Base-by-base conservation (phyloP, 1,140 invertebrate genomes). In the Lysiphlebus fabarum region DNA sequence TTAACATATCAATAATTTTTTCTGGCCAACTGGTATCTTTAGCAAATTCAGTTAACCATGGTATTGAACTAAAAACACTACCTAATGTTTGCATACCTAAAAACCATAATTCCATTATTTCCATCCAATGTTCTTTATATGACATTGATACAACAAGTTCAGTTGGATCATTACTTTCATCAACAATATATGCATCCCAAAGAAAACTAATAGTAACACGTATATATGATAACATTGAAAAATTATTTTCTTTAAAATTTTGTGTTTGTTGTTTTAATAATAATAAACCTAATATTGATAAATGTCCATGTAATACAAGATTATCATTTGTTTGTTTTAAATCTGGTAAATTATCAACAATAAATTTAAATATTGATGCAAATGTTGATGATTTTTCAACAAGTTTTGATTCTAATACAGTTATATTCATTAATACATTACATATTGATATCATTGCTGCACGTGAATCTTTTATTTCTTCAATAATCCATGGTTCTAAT, bases 11-110 rank as follows among this genome's bases (percentile, higher is more conserved):
- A 34, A 93, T 82, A 59, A 94, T 93, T 10, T 91, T 91, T 71
- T 92, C 86, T 0, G 89, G 87, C 91, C 92, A 96, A n/a, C 92
- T 92, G 70, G 90, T 93, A 66, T 95, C 92, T 59, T 94, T 86
- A 1, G 90, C 87, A 78, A 95, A 96, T 67, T 94, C 90, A 0
- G 90, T 91, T 14, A 95, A 86, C 92, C 92, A 95, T 2, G 92
- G 90, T 49, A 94, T 84, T 48, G 87, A 82, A 5, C 87, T 82
- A 7, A 95, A 75, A 0, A 95, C 86, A 6, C 86, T 84, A 64
- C 89, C 87, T 78, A 95, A 87, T 10, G 92, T 94, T 77, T 95
- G 92, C 91, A 95, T 93, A 10, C 93, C 92, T 17, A 96, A 78
- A 76, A 94, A 95, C 93, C 93, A 96, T 2, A 95, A 78, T 74